Evolutionary conservation across 2,113 vertebrate genomes (phyloP), one percentile per base, ranked within the genome.

Genomic region (Tupaia tana): DNA sequence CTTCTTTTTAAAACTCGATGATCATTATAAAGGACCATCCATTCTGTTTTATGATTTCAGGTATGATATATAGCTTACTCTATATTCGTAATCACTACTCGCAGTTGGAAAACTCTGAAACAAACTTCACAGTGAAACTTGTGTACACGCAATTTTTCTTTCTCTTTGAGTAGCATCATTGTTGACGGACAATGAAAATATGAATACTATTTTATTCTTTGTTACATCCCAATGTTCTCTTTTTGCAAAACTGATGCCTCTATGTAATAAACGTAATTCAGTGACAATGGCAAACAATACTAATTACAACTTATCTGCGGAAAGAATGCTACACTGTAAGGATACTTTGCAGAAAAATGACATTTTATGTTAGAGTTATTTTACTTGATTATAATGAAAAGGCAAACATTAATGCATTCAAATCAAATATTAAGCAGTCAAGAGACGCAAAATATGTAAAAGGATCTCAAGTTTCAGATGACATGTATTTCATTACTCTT

Each of bases 161-260:
- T 81, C 79, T 43, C 10, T 80, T 66, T 34, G n/a, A 88, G 19
- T 34, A 15, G 73, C 83, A 58, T 75, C 64, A 2, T 25, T 74
- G 70, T 77, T 87, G 79, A n/a, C 75, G 91, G 86, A 64, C 63
- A 22, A 54, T n/a, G 74, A 61, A 79, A 90, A 74, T 34, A 70
- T 27, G 3, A 79, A 29, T 74, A 81, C 29, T 9, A 19, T 94
- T 73, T 77, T 31, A 54, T 61, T 93, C 66, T 90, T 70, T 69
- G 14, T 78, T 59, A 31, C 43, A 25, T 19, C 24, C 20, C 20
- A 58, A 7, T 14, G 12, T 85, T 95, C 22, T 86, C 31, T 84
- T 75, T 94, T 90, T 95, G 82, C n/a, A 84, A 91, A 93, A 74
- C 6, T 66, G 58, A 86, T 87, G 61, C 34, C 71, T 81, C 34